Evolutionary conservation across 2,113 vertebrate species (phyloP), one percentile per base, ranked within the genome.

Genomic region (Triplophysa dalaica): DNA sequence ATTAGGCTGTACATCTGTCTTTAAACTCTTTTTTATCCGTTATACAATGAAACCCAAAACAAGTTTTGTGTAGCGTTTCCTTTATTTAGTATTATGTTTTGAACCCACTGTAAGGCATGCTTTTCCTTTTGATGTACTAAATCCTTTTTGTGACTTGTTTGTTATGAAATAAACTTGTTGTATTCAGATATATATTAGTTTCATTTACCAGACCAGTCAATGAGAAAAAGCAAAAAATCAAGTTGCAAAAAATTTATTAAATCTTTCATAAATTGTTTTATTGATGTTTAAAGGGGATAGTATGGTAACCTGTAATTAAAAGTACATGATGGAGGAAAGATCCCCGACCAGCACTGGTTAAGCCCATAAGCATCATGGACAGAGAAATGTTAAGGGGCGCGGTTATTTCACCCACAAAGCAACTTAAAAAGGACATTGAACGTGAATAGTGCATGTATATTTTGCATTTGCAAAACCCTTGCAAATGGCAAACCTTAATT

Each of bases 261-360:
- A 21, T 67, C 14, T 66, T 64, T 67, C 62, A 65, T 67, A 56
- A 72, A 80, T 45, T 29, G 61, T 75, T 75, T 75, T 75, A 75
- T 75, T 75, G 58, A 75, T 22, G 63, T 75, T 58, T 43, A 75
- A 80, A 75, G 45, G 63, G 61, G 54, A 66, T 72, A 80, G 62
- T 54, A 80, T 64, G 61, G 11, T 80, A 43, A 58, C 33, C 62
- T 66, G 78, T 41, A 52, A 43, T 65, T 29, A 67, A 73, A 67
- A 29, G 70, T 61, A 67, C 43, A 80, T n/a, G 52, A 14, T 79
- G 41, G 33, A 65, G 67, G 21, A 19, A 65, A 50, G 50, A 52
- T 70, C 72, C 63, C 29, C 48, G 29, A 45, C 70, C 62, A 22
- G 13, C 33, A 52, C 50, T 56, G 69, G 64, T 56, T 50, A 60